Evolutionary conservation across 2,797 vertebrate species (phyloP), one percentile per base, ranked within the genome.

Genomic region (Triplophysa bombifrons): DNA sequence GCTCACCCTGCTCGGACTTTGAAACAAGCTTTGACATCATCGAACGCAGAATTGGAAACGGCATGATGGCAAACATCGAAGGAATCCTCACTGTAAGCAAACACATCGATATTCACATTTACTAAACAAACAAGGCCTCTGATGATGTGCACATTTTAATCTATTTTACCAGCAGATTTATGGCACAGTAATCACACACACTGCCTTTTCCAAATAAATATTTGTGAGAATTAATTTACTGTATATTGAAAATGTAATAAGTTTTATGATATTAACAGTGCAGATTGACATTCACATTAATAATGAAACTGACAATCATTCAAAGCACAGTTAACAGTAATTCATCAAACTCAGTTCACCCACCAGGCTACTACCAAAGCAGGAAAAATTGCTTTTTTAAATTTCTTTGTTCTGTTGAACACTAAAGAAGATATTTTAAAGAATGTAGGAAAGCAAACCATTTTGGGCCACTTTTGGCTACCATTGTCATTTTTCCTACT

Each of bases 1-100:
- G 85, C 95, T 96, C 85, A 98, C 98, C 98, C 91, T 98, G 98
- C 84, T 99, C 94, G 44, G 93, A 88, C 74, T 95, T 72, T 56
- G 90, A 91, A 90, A 98, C 92, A 76, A 95, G 89, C 92, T 96
- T 97, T n/a, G 98, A 99, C 91, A 97, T 92, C 95, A 98, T 96
- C 76, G 97, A 93, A 19, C 98, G 94, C 46, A 99, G 88, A 60
- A 99, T 92, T 4, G 98, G 96, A 66, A 95, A 90, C 0, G 98
- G 97, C 93, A 98, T 94, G 46, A 95, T 81, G 10, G 89, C 84
- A 58, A 99, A 88, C 2, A 96, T 85, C 87, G 95, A 91, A 0
- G 95, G 95, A 56, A 96, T 61, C 85, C 95, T 93, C 72, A 93
- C 98, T 99, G 91, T 50, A 88, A 87, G 73, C 81, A 83, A 82